These are phyloP conservation scores for Pseudomyrmex gracilis DNA, from an alignment of 1,140 invertebrate species.

Conservation along the genomic window DNA sequence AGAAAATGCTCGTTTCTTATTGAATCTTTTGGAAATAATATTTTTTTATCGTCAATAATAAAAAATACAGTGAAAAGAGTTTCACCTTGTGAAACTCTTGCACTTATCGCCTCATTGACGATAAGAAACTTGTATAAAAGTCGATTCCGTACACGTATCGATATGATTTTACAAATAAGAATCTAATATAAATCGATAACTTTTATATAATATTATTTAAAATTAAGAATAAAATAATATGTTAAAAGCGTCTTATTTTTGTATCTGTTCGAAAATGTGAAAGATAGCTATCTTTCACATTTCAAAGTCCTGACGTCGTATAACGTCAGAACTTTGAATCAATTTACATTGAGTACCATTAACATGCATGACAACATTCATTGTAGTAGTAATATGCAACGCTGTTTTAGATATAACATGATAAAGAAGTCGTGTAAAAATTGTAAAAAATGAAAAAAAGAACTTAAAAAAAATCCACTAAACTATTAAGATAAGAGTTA, in stretches of 20 bases:
- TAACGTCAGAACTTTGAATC: conserved; percentile 11
- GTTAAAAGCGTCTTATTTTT: neutral
- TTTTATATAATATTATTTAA: neutral
- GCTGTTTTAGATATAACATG: conserved; percentile 9
- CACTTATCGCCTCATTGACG: too few relatives aligned
- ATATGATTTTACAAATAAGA: too few relatives aligned
- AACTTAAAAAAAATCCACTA: neutral
- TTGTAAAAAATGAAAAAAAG: neutral
- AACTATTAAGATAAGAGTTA: neutral
- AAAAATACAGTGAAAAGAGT: neutral
- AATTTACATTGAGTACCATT: conserved; percentile 41
- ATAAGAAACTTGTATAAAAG: too few relatives aligned
- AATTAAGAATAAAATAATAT: neutral
- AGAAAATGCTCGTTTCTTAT: conserved; percentile 14
- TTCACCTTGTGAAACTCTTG: neutral
- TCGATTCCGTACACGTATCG: too few relatives aligned
- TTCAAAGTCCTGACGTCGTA: neutral
- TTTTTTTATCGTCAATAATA: neutral
- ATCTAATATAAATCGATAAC: too few relatives aligned
- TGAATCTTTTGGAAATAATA: neutral
- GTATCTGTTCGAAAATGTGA: neutral
- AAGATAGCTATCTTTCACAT: neutral
- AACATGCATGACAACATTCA: conserved; percentile 19
- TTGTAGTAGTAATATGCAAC: conserved; percentile 15
- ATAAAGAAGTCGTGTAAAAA: neutral